Evolutionary conservation across 2,113 vertebrate species (phyloP), one percentile per base, ranked within the genome.

Genomic region (Corythornis cristatus): DNA sequence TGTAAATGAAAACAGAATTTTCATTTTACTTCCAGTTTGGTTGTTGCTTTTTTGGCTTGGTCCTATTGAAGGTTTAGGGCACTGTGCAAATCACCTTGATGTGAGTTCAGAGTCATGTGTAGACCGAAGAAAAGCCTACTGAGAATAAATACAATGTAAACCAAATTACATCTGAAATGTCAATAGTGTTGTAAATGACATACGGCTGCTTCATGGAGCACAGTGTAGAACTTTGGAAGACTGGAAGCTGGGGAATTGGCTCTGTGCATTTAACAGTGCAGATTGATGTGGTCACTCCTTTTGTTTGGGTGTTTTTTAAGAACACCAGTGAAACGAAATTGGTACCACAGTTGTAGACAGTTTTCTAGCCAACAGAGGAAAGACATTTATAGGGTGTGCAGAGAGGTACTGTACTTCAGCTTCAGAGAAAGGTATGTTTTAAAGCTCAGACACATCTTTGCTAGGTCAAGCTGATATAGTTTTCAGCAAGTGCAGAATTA

Each of bases 141-240:
- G 33, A 88, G 71, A 95, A 84, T 51, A 91, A 95, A 89, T 22
- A 43, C 33, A 18, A 64, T n/a, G 61, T 67, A 90, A 90, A 88
- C 31, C 8, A 6, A 76, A 50, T 53, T 81, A 46, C n/a, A 90
- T 50, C 35, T 89, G 71, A 75, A 92, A 60, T 21, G 22, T 23
- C 56, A 74, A 21, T 56, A 33, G 40, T 67, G 16, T 70, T 94
- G 73, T 46, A 87, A 87, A 71, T 77, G n/a, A 78, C 70, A 48
- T n/a, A 80, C 35, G 46, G 54, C 19, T 87, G 42, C 57, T 79
- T 19, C 73, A 73, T 16, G 43, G 50, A 82, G 64, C 58, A 54
- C 12, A 29, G 23, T 12, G 26, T n/a, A 83, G 71, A 87, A 51
- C 28, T 67, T 53, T 53, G 79, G 60, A 78, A 29, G 54, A 9